Base-by-base conservation (phyloP, 2,888 invertebrate species). In the Aproaerema taeniolella region DNA sequence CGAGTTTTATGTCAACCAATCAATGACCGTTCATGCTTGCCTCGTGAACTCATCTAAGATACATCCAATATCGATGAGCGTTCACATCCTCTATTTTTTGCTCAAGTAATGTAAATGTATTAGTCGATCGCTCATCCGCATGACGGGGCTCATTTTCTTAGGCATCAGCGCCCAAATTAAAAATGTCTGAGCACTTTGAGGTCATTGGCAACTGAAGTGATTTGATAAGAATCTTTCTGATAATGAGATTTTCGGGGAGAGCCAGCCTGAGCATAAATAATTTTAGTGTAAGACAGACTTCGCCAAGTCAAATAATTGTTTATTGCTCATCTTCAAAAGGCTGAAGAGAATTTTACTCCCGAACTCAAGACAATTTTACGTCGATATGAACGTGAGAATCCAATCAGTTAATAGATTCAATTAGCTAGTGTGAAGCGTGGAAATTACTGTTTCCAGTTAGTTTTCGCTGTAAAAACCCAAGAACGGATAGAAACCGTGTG, bases 361-460 rank as follows among this genome's bases (percentile, higher is more conserved):
- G n/a, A n/a, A n/a, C n/a, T n/a, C n/a, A n/a, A n/a, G 44, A 37
- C 49, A 50, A 42, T 48, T 51, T 45, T 31, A 31, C 28, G 17
- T 47, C 49, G 45, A 58, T 47, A 53, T 55, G 57, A 64, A 64
- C 67, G 61, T 70, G 68, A 67, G 68, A 69, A 62, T 61, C 50
- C 54, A 61, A 62, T 60, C 56, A 54, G 53, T 48, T 51, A 53
- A 60, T n/a, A n/a, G 55, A 59, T 53, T 47, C 54, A 58, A 67
- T 61, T 56, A 61, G 45, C 47, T 58, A 64, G 71, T 74, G 75
- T 66, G 70, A 77, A 75, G 62, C 62, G 52, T 62, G 58, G 58
- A 67, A n/a, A n/a, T n/a, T n/a, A n/a, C n/a, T n/a, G n/a, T n/a
- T n/a, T n/a, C n/a, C n/a, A n/a, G 56, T 50, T 53, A 53, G 48